A percentile compares a stretch with the other conserved stretches of the same genome.
These are phyloP conservation scores for Atethmia centrago DNA, from an alignment of 2,888 invertebrate species.

Conservation along the genomic window DNA sequence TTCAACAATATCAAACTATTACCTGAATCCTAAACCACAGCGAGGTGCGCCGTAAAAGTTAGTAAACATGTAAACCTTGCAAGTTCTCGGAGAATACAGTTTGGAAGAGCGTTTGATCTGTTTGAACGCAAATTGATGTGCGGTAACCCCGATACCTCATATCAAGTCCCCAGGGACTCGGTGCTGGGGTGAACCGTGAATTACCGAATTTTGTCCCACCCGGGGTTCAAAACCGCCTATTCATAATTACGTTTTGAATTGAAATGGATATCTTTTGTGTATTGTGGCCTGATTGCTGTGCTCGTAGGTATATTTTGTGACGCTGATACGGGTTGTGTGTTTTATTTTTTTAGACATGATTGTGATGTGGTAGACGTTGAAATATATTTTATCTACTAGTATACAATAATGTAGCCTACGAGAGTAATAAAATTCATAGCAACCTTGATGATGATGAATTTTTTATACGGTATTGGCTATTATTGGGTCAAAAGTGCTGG, in stretches of 20 bases:
- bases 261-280: constrained; percentile 32
- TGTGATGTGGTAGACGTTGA: not conserved
- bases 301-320: not conserved
- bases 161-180: not conserved
- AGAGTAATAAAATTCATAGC: not conserved
- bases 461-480: not conserved
- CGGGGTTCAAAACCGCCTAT: not conserved
- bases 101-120: constrained; percentile 38
- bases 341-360: constrained; percentile 11
- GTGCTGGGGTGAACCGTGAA: constrained; percentile 16
- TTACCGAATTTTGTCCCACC: constrained; percentile 4
- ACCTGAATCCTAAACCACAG: constrained; percentile 8
- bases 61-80: constrained; percentile 18
- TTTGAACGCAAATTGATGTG: constrained; percentile 43
- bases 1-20: constrained; percentile 29
- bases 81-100: constrained; percentile 17
- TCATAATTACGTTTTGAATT: constrained; percentile 25
- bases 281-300: constrained; percentile 5
- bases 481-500: not conserved
- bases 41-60: not conserved
- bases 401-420: not conserved
- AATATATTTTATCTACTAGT: not conserved
- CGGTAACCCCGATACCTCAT: not conserved
- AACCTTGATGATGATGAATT: not conserved
- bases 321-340: not conserved